phyloP scores from a whole-genome alignment of 1,140 invertebrate genomes.

The Cyclina sinensis region DNA sequence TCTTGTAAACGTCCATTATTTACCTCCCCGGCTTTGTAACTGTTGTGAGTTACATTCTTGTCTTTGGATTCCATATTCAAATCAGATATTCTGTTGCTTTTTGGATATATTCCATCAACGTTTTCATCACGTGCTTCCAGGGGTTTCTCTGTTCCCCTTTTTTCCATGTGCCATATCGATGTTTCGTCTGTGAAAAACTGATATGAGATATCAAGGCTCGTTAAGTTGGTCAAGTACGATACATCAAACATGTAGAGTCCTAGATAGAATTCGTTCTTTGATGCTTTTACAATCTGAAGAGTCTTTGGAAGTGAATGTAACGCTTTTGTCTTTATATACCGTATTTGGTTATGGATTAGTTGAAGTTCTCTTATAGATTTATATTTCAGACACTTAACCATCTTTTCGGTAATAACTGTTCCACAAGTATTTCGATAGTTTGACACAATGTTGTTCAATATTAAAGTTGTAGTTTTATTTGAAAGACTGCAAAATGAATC shows the following conservation, averaged over 20 bases:
- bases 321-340: neutral
- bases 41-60: too few species aligned
- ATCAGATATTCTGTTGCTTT: too few species aligned
- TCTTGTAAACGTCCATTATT: too few species aligned
- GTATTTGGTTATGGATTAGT: slow-evolving; percentile 15
- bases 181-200: slow-evolving; percentile 3
- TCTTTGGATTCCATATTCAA: too few species aligned
- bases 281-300: neutral
- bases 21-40: too few species aligned
- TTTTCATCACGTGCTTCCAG: too few species aligned
- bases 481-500: neutral
- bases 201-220: slow-evolving; percentile 2
- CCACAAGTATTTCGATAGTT: neutral
- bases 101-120: too few species aligned
- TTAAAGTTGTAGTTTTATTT: neutral
- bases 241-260: slow-evolving; percentile 26
- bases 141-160: neutral
- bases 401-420: neutral
- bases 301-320: neutral
- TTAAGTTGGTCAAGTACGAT: slow-evolving; percentile 3
- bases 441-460: slow-evolving; percentile 17
- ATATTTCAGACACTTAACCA: neutral
- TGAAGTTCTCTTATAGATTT: slow-evolving; percentile 21
- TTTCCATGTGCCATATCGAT: neutral
- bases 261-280: neutral